phyloP scores from a whole-genome alignment of 2,797 vertebrate species.

The Scyliorhinus canicula region DNA sequence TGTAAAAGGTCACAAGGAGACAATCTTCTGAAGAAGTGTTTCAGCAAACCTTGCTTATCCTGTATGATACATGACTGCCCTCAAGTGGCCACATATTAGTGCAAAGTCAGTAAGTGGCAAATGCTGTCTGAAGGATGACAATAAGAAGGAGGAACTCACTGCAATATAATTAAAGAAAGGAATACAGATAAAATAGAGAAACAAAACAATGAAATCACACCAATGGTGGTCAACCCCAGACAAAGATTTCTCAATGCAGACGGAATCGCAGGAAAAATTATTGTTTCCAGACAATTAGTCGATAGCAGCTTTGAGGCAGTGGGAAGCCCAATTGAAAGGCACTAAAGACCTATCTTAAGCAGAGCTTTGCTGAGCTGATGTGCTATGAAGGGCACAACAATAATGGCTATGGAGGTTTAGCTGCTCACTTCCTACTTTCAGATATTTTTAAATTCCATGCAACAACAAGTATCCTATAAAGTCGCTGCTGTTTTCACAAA shows the following conservation, averaged over 20 bases:
- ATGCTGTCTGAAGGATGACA: background rate
- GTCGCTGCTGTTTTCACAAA: too few species aligned
- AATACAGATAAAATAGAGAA: background rate
- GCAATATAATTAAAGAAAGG: background rate
- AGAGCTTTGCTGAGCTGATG: background rate
- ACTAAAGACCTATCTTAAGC: background rate
- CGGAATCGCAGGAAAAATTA: background rate
- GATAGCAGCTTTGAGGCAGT: background rate
- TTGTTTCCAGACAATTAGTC: background rate
- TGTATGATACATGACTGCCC: conserved; percentile 12
- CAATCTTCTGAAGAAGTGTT: background rate
- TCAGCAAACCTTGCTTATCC: background rate
- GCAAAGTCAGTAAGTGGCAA: background rate
- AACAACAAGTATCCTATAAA: background rate
- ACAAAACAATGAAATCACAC: background rate
- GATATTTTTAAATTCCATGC: background rate
- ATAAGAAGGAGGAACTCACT: background rate
- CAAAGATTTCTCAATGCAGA: background rate
- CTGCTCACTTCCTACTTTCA: background rate
- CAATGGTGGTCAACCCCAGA: background rate
- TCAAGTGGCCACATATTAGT: background rate
- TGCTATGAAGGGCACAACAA: background rate
- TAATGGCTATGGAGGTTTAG: background rate
- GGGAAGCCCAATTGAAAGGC: background rate
- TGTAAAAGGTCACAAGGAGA: background rate